These are phyloP conservation scores for Latheticus oryzae DNA, from an alignment of 2,888 invertebrate species.

Conservation along the genomic window DNA sequence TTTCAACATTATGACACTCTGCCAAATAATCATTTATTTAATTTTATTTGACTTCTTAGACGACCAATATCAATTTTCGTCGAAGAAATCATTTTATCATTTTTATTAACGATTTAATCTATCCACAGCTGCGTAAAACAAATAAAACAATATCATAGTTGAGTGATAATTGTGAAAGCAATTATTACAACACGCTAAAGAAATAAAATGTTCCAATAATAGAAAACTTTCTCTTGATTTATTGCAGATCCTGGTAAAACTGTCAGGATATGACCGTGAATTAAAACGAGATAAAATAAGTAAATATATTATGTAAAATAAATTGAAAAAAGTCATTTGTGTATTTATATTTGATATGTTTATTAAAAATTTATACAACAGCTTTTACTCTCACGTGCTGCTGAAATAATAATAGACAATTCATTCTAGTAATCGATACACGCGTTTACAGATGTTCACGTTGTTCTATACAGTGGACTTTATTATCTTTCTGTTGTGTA, in stretches of 20 bases:
- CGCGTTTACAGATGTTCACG: background rate
- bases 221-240: conserved; percentile 24
- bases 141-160: conserved; percentile 23
- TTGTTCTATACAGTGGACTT: too few relatives aligned
- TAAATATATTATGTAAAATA: conserved; percentile 1
- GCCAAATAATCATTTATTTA: too few relatives aligned
- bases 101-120: conserved; percentile 19
- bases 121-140: conserved; percentile 10
- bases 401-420: conserved; percentile 7
- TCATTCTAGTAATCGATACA: conserved; percentile 3
- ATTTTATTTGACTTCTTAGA: conserved; percentile 22
- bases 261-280: conserved; percentile 1
- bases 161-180: conserved; percentile 36
- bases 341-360: conserved; percentile 1
- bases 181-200: conserved; percentile 29
- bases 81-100: conserved; percentile 29
- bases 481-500: background rate
- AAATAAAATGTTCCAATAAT: conserved; percentile 21
- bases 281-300: too few relatives aligned
- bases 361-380: conserved; percentile 2
- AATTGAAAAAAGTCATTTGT: too few relatives aligned
- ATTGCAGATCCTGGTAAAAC: background rate
- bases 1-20: too few relatives aligned
- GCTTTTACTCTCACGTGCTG: background rate
- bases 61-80: conserved; percentile 20